phyloP scores from a whole-genome alignment of 2,113 vertebrate genomes.

The Recurvirostra avosetta region DNA sequence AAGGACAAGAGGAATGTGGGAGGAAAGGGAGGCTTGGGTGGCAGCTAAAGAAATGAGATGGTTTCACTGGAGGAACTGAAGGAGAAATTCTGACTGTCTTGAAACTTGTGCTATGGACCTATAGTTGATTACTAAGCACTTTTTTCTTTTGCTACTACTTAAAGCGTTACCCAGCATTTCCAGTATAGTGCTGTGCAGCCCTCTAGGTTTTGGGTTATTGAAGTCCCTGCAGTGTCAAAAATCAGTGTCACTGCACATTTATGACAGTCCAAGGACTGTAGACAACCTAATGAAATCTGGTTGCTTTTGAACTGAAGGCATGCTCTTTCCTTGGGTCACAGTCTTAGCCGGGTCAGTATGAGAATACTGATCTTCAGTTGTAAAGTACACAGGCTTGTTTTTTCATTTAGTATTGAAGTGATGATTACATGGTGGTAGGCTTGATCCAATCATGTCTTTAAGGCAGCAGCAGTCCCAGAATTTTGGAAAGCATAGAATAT shows the following conservation, averaged over 20 bases:
- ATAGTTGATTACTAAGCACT: background rate
- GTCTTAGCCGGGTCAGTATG: background rate
- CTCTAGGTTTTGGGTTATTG: background rate
- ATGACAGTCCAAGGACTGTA: background rate
- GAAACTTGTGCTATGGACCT: background rate
- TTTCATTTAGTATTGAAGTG: background rate
- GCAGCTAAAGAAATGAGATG: background rate
- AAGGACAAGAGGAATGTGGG: background rate
- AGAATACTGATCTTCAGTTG: background rate
- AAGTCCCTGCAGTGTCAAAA: background rate
- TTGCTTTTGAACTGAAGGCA: background rate
- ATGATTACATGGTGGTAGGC: background rate
- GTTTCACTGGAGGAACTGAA: background rate
- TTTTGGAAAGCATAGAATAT: background rate
- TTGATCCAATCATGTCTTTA: background rate
- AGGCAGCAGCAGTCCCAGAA: background rate
- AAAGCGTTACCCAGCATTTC: background rate
- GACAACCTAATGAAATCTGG: background rate
- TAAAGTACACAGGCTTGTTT: background rate
- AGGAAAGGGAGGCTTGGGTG: background rate
- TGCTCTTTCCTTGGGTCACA: background rate
- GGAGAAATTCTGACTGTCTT: background rate
- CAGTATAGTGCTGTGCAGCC: background rate
- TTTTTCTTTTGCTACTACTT: background rate
- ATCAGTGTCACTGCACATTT: background rate